Evolutionary conservation across 2,888 invertebrate genomes (phyloP), one percentile per base, ranked within the genome.

Genomic region (Zootermopsis nevadensis): DNA sequence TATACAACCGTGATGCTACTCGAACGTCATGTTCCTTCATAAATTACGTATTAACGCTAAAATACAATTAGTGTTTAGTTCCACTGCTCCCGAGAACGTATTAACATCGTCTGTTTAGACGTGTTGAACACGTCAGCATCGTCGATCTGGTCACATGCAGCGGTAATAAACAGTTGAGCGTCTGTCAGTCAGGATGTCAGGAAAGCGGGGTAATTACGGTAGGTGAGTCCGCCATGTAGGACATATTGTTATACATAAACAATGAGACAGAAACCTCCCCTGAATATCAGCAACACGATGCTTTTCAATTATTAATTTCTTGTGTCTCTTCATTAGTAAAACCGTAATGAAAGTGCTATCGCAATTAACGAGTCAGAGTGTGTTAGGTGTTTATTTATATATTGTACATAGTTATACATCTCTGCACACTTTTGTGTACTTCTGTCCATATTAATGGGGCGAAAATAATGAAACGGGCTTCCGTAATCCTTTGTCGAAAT

Each of bases 241-340:
- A n/a, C 60, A n/a, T 60, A 31, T 33, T 33, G 69, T 69, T 31
- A 69, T 69, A 30, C 69, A 69, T 69, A 69, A 2, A 69, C 69
- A 69, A 69, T 33, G 33, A 69, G 33, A 15, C 69, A 10, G 27
- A 33, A 30, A 22, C 60, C 0, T 27, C 60, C 60, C 8, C n/a
- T 27, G 12, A 22, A 69, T 69, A 19, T 69, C 69, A 69, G 19
- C 33, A n/a, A 60, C 60, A 60, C 60, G 12, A 27, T 33, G 69
- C 6, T 33, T 69, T 69, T 69, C 1, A 69, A 69, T 33, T 69
- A 69, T 69, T 31, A 69, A 69, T 69, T 69, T 31, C 69, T 69
- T 33, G 31, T 33, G 7, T 31, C 69, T 69, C 69, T 33, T 69
- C 33, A 69, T 69, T 33, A 69, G 69, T 69, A 33, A 69, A 69